phyloP scores from a whole-genome alignment of 92 coral and sea anemone species.

The Epizoanthus ramosus region DNA sequence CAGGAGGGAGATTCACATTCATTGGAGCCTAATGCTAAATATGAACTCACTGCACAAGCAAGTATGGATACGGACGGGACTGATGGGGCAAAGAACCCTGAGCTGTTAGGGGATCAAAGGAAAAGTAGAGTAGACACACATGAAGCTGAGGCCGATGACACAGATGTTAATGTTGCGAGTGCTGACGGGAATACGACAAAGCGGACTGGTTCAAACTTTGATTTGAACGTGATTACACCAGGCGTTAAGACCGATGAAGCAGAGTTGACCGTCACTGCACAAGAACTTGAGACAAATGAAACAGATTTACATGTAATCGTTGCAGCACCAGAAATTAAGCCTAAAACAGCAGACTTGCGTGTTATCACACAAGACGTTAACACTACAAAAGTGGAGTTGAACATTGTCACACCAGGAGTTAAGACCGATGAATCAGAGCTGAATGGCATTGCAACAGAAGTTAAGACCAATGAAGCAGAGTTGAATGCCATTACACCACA shows the following conservation, averaged over 20 bases:
- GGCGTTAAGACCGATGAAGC: neutral
- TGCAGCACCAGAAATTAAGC: neutral
- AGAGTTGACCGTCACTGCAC: neutral
- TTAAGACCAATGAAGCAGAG: neutral
- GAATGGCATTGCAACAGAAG: neutral
- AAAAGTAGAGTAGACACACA: neutral
- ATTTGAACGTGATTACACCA: neutral
- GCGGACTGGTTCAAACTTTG: neutral
- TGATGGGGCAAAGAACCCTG: too few species aligned
- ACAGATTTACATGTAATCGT: neutral
- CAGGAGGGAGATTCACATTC: too few species aligned
- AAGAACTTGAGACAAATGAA: neutral
- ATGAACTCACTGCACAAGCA: too few species aligned
- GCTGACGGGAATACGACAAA: neutral
- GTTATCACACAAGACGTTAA: neutral
- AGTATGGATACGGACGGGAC: too few species aligned
- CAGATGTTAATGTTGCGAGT: neutral
- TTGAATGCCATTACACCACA: neutral
- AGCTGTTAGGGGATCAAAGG: too few species aligned
- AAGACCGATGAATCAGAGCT: neutral
- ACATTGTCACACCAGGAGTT: neutral
- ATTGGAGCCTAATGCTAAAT: too few species aligned
- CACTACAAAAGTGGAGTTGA: neutral
- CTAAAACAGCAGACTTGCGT: neutral
- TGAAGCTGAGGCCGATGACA: neutral